Evolutionary conservation across 2,888 invertebrate species (phyloP), one percentile per base, ranked within the genome.

Genomic region (Magallana nippona): DNA sequence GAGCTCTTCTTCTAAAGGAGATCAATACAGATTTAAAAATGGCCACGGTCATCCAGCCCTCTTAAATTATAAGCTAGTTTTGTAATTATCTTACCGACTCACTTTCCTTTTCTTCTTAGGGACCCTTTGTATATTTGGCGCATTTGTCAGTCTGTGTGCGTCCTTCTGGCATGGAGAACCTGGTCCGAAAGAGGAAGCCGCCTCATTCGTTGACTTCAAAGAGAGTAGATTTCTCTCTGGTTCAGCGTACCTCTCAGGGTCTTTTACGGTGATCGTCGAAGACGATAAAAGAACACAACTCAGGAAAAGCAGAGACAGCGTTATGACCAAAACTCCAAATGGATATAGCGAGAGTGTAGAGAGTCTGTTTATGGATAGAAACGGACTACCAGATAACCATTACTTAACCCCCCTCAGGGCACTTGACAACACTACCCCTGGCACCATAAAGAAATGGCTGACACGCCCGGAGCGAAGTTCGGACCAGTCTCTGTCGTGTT

Each of bases 191-290:
- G 27, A 57, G 27, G 58, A 80, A 22, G 19, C 58, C 1, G 10
- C 80, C 17, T 57, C 80, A n/a, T 58, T 58, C 13, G 57, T 80
- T 19, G 71, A 71, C 56, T 55, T 71, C 10, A 82, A 71, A 17
- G 82, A 71, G 55, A 60, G 71, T 15, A 27, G 71, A 10, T 82
- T 71, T 63, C 82, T 82, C 10, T 82, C 82, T 15, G 82, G 55
- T 22, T 82, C 82, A 32, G 55, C 60, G 13, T 32, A 60, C 15
- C 17, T 82, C 13, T 82, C 82, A 11, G 56, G 63, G 13, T 82
- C 82, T 1, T 55, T 82, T 22, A 44, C 44, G 5, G 55, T 82
- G 11, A 17, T 82, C 13, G n/a, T 55, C 55, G 55, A 79, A 15
- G 57, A 27, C 15, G 71, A 32, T 8, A 71, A 71, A 2, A 71